Base-by-base conservation (phyloP, 2,113 vertebrate species). In the Laticauda laticaudata region DNA sequence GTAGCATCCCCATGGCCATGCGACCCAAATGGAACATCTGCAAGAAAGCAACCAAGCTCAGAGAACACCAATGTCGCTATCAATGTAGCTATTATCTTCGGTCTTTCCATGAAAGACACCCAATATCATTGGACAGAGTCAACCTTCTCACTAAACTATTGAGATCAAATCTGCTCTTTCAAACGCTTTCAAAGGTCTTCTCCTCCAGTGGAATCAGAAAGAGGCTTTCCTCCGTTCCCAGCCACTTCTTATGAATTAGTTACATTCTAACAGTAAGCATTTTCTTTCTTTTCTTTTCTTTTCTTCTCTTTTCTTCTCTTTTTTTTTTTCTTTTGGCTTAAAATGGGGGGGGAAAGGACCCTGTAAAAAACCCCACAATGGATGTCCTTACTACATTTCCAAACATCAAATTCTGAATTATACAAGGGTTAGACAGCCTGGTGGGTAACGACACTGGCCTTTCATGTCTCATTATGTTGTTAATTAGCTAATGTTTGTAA, bases 401-500 rank as follows among this genome's bases (percentile, higher is more conserved):
- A 95, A 95, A 86, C 93, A 92, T 93, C 92, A 93, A 96, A 96
- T 96, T 95, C 92, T 96, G 95, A 96, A 95, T 96, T 96, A 95
- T 87, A 93, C 93, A 91, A 91, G 94, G 34, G 92, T 94, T 95
- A 93, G 87, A 64, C 93, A 93, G 93, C 92, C 88, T 92, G 95
- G 43, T 92, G 96, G 91, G 93, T 95, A 94, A 96, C 93, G 93
- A 95, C 93, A 75, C 91, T 94, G 69, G 91, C 95, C 93, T 96
- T 96, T 97, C 95, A 96, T 95, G 93, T 96, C 96, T 96, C 96
- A 97, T 97, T 96, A 96, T 96, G 96, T 96, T 97, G 97, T 96
- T 97, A 97, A 97, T 97, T 96, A 96, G 95, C 96, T 97, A 97
- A 97, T 97, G 96, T 97, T 97, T 97, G 95, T 96, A 96, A 96